phyloP scores from a whole-genome alignment of 2,888 invertebrate genomes.

The Ormyrus thymus region DNA sequence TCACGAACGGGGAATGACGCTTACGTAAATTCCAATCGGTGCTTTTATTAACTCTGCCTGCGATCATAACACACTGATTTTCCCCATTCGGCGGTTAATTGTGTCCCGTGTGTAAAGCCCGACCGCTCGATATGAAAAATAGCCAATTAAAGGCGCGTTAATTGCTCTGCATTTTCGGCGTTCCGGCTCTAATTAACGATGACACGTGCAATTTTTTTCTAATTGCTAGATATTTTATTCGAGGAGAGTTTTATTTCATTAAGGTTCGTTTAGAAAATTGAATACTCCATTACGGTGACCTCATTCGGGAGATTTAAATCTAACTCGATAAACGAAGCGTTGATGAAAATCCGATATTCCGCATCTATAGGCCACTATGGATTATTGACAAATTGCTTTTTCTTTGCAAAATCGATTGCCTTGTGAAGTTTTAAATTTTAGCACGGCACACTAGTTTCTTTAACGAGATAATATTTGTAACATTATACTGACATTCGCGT shows the following conservation, averaged over 20 bases:
- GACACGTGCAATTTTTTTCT: not conserved
- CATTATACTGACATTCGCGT: no score
- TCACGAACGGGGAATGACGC: no score
- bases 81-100: no score
- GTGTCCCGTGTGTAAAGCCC: not conserved
- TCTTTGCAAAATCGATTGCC: no score
- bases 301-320: not conserved
- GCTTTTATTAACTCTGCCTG: no score
- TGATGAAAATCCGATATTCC: conserved; percentile 35
- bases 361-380: not conserved
- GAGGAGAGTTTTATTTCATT: conserved; percentile 15
- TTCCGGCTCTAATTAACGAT: conserved; percentile 26
- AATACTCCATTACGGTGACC: conserved; percentile 31
- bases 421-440: no score
- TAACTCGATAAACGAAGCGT: conserved; percentile 35
- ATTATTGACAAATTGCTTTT: not conserved
- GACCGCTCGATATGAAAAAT: conserved; percentile 31
- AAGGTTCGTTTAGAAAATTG: conserved; percentile 27
- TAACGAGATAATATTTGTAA: no score
- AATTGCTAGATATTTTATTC: not conserved
- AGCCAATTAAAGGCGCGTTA: conserved; percentile 38
- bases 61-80: no score
- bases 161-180: not conserved
- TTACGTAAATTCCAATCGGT: no score
- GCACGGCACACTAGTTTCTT: no score